Conservation (phyloP, 2,888 invertebrate genomes). For the Buathra laborator region DNA sequence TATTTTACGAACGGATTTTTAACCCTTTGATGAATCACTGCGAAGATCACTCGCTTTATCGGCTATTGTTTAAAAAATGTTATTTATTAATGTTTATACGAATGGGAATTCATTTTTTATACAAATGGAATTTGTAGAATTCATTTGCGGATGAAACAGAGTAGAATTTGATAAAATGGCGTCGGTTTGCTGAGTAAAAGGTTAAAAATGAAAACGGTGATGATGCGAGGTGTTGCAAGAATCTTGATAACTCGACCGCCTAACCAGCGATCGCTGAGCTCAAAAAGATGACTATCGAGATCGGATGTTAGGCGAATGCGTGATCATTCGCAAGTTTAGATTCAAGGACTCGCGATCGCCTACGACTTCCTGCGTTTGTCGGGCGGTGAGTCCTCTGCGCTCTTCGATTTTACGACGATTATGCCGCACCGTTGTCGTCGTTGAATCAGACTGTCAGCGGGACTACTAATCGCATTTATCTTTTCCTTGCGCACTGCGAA, state of each 20-base stretch:
- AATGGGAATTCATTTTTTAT: too few relatives aligned
- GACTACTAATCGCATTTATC: background rate
- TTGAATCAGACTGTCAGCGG: slow-evolving; percentile 69
- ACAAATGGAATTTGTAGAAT: too few relatives aligned
- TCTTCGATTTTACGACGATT: slow-evolving; percentile 15
- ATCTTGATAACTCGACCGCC: slow-evolving; percentile 15
- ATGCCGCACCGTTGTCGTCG: slow-evolving; percentile 29
- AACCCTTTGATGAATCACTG: too few relatives aligned
- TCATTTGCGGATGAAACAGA: too few relatives aligned
- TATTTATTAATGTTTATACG: too few relatives aligned
- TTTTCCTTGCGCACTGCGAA: slow-evolving; percentile 22
- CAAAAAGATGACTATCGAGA: slow-evolving; percentile 55
- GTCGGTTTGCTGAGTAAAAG: background rate
- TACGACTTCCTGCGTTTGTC: slow-evolving; percentile 46
- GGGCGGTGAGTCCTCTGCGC: slow-evolving; percentile 24
- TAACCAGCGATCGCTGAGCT: slow-evolving; percentile 32
- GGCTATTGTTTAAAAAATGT: too few relatives aligned
- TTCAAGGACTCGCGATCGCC: slow-evolving; percentile 58
- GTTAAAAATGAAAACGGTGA: background rate
- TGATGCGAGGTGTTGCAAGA: slow-evolving; percentile 17
- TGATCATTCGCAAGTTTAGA: slow-evolving; percentile 61
- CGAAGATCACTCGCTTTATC: too few relatives aligned
- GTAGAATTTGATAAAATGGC: too few relatives aligned
- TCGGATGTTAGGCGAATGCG: slow-evolving; percentile 36
- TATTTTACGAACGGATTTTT: too few relatives aligned